Conservation (phyloP, 2,888 invertebrate species). For the Pachydiplax longipennis region DNA sequence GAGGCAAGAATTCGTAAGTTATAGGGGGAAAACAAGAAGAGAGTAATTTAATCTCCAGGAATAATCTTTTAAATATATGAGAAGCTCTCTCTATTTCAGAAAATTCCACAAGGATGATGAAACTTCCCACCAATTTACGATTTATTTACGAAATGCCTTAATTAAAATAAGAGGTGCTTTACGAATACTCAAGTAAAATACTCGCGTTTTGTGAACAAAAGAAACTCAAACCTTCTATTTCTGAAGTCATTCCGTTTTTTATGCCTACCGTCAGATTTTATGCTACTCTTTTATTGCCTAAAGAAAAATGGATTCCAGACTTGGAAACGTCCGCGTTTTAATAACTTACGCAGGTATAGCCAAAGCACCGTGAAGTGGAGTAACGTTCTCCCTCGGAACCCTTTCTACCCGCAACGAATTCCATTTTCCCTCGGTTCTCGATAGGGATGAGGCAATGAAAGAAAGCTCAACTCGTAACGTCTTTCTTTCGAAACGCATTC, state of each 20-base stretch:
- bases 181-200: too few relatives aligned
- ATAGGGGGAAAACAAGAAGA: too few relatives aligned
- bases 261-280: neutral
- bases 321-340: neutral
- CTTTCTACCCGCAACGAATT: neutral
- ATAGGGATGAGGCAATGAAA: constrained; percentile 11
- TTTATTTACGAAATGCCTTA: too few relatives aligned
- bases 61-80: too few relatives aligned
- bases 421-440: neutral
- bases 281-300: neutral
- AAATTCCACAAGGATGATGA: too few relatives aligned
- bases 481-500: neutral
- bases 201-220: too few relatives aligned
- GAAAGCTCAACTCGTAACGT: neutral
- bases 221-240: neutral
- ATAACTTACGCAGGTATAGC: constrained; percentile 30
- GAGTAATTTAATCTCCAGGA: too few relatives aligned
- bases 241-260: neutral
- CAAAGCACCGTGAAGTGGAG: neutral
- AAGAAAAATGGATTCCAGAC: neutral
- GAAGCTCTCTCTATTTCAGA: too few relatives aligned
- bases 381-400: neutral
- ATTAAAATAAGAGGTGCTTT: too few relatives aligned
- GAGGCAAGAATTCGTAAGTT: too few relatives aligned
- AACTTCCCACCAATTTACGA: too few relatives aligned